These are phyloP conservation scores for Drosophila subpulchrella DNA, from an alignment of 1,140 invertebrate genomes.

Conservation along the genomic window DNA sequence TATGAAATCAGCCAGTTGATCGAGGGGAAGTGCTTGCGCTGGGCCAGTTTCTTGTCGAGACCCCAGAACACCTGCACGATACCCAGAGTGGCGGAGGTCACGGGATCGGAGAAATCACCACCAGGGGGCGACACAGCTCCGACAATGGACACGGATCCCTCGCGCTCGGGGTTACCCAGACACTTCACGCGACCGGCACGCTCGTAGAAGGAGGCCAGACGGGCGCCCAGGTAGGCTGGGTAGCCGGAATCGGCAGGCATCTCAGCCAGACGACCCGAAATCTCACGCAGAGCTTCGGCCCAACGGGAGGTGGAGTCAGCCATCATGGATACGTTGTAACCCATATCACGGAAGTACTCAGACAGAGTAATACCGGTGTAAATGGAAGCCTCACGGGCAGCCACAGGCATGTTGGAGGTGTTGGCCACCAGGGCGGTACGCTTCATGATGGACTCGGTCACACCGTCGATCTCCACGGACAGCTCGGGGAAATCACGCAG, in stretches of 20 bases:
- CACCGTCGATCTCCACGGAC: conserved; percentile 98
- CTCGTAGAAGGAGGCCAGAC: conserved; percentile 99
- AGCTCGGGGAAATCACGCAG: conserved; percentile 99
- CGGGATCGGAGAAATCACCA: conserved; percentile 99
- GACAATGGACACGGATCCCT: conserved; percentile 99
- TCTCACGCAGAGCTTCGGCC: conserved; percentile 99
- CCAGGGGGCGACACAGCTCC: conserved; percentile 99
- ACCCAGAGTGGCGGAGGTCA: conserved; percentile 99
- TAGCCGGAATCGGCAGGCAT: conserved; percentile 99
- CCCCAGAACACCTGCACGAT: conserved; percentile 99
- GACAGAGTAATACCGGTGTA: conserved; percentile 98
- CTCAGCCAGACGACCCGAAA: conserved; percentile 99
- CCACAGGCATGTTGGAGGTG: conserved; percentile 99
- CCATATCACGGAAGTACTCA: conserved; percentile 99
- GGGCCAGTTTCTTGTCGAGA: conserved; percentile 99
- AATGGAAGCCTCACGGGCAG: conserved; percentile 99
- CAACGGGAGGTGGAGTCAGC: conserved; percentile 99
- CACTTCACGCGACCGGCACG: conserved; percentile 99
- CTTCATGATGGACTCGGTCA: conserved; percentile 99
- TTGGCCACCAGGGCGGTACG: conserved; percentile 99
- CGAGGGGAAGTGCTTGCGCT: conserved; percentile 99
- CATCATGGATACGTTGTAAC: conserved; percentile 99
- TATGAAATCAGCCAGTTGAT: conserved; percentile 99
- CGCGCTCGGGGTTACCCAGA: conserved; percentile 98
- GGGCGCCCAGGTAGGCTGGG: conserved; percentile 98